A percentile compares a stretch with the other conserved stretches of the same genome.
Conservation (phyloP, 2,888 invertebrate species). For the Zelleria hepariella region DNA sequence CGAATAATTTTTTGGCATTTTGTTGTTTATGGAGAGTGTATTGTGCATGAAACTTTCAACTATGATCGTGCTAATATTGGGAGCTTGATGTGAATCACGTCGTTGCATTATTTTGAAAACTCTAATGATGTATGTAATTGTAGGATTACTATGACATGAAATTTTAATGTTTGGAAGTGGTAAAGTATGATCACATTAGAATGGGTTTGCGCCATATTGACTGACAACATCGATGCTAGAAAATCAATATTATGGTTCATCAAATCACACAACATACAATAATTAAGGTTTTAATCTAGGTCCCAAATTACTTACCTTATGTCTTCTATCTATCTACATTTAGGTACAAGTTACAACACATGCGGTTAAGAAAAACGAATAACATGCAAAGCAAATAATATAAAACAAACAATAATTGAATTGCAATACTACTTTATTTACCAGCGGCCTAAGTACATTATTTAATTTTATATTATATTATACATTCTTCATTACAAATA, state of each 20-base stretch:
- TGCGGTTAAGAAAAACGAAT: neutral
- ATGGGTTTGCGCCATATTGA: neutral
- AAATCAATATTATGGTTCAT: neutral
- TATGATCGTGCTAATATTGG: no score
- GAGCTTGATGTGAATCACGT: no score
- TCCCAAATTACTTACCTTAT: no score
- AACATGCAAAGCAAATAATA: conserved; percentile 9
- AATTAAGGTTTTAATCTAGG: neutral
- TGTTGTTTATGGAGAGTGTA: no score
- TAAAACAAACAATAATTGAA: conserved; percentile 39
- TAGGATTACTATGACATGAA: neutral
- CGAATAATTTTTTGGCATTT: no score
- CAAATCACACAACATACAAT: neutral
- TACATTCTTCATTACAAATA: neutral
- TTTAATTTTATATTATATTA: no score
- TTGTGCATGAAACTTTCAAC: no score
- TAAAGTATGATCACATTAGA: neutral
- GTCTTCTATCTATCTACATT: no score
- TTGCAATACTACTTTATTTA: conserved; percentile 41
- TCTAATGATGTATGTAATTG: no score
- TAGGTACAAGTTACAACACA: neutral
- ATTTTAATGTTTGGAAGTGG: neutral
- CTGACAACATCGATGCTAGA: neutral
- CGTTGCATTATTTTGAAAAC: no score
- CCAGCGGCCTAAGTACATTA: neutral